Evolutionary conservation across 2,888 invertebrate species (phyloP), one percentile per base, ranked within the genome.

Genomic region (Chrysolina americana): DNA sequence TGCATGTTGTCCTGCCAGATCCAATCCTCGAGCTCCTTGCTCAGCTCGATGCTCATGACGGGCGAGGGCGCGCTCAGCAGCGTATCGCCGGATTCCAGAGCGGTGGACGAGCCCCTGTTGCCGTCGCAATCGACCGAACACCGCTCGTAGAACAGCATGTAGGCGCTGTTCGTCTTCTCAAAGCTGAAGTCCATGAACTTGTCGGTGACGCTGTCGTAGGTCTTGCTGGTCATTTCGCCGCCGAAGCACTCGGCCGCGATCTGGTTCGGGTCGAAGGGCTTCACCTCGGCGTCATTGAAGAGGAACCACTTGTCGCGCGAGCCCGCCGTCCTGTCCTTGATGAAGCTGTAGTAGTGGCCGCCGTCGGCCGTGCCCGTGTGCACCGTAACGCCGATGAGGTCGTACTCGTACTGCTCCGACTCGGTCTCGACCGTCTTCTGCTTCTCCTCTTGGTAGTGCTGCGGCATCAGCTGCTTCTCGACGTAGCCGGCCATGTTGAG

Each of bases 331-430:
- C 97, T 91, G 89, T 98, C 98, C 79, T 97, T 92, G 77, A 98
- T 98, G 87, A 98, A 98, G 90, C 95, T 95, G 89, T 98, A 98
- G 88, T 98, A 98, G 88, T 98, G 98, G 0, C 98, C 98, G 70
- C 98, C 98, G 87, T 98, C 98, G 0, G 98, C 98, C 0, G 97
- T 98, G n/a, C 98, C 98, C 17, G 98, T 98, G 89, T 98, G 98
- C 0, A 98, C 98, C 0, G 98, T 98, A 13, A 98, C 97, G 13
- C 98, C 98, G 65, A 86, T 87, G 15, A 85, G 79, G 80, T 89
- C 92, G 89, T 90, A 95, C 90, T 94, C 94, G 83, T 93, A 93
- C 85, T 94, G 93, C 81, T 94, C 94, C 50, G 89, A 89, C 78
- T 89, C 81, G 83, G 88, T 84, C 76, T 91, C 87, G 48, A 68